A percentile compares a stretch with the other conserved stretches of the same genome.
These are phyloP conservation scores for Polypterus bichir DNA, from an alignment of 2,113 vertebrate species.

Conservation along the genomic window DNA sequence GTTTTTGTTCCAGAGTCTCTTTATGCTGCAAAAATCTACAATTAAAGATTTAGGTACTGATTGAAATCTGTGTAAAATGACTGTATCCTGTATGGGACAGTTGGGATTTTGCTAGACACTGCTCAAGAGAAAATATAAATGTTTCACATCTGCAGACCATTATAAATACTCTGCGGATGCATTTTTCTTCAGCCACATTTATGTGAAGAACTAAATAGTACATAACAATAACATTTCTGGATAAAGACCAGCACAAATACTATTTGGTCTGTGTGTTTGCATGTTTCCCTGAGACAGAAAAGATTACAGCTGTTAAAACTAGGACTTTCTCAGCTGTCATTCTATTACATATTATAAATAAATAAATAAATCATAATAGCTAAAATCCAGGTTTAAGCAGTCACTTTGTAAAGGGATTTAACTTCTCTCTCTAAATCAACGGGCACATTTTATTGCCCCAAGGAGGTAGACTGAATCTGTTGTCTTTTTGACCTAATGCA, in stretches of 20 bases:
- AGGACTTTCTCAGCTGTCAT: constrained; percentile 19
- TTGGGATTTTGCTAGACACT: background rate
- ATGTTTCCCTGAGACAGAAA: constrained; percentile 41
- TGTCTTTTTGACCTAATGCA: too few species aligned
- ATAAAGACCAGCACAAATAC: constrained; percentile 34
- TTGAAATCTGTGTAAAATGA: too few species aligned
- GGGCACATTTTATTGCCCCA: too few species aligned
- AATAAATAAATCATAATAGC: background rate
- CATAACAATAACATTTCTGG: constrained; percentile 42
- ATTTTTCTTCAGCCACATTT: constrained; percentile 32
- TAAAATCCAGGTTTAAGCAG: too few species aligned
- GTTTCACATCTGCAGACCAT: constrained; percentile 42
- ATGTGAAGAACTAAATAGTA: constrained; percentile 43
- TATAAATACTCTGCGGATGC: constrained; percentile 26
- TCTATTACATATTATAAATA: constrained; percentile 16
- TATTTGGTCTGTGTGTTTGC: constrained; percentile 34
- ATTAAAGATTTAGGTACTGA: too few species aligned
- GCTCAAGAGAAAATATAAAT: constrained; percentile 15
- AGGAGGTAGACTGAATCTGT: too few species aligned
- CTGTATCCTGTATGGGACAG: background rate
- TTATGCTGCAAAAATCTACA: too few species aligned
- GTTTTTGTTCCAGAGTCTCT: too few species aligned
- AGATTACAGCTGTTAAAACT: constrained; percentile 43
- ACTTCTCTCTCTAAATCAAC: too few species aligned
- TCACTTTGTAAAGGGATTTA: too few species aligned